phyloP scores from a whole-genome alignment of 2,797 vertebrate genomes.

The Chaenodraco wilsoni region DNA sequence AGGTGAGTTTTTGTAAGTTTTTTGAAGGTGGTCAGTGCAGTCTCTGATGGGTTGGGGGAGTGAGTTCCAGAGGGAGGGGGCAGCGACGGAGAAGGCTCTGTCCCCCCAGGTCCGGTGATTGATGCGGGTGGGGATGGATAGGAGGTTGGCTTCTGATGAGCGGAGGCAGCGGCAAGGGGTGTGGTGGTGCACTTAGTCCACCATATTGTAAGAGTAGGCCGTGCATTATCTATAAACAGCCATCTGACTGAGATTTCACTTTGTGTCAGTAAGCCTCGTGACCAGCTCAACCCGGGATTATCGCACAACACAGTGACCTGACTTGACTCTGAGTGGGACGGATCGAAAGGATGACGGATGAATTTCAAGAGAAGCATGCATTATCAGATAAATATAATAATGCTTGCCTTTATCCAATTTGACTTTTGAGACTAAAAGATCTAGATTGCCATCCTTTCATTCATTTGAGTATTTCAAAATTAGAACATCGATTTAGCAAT shows the following conservation, averaged over 20 bases:
- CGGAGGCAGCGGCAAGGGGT: too few species aligned
- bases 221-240: slow-evolving; percentile 48
- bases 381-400: slow-evolving; percentile 1
- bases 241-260: slow-evolving; percentile 59
- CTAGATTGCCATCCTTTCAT: not conserved
- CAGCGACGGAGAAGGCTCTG: too few species aligned
- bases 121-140: too few species aligned
- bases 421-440: not conserved
- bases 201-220: slow-evolving; percentile 36
- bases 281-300: slow-evolving; percentile 61
- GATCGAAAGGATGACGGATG: slow-evolving; percentile 11
- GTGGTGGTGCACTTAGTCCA: not conserved
- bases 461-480: not conserved
- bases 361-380: slow-evolving; percentile 5
- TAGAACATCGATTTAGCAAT: not conserved
- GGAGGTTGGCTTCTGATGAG: too few species aligned
- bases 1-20: too few species aligned
- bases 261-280: slow-evolving; percentile 60
- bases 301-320: slow-evolving; percentile 60
- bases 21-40: too few species aligned
- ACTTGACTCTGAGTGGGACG: slow-evolving; percentile 37
- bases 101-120: too few species aligned
- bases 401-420: not conserved
- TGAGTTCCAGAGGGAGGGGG: too few species aligned
- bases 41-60: too few species aligned